phyloP scores from a whole-genome alignment of 2,888 invertebrate species.

The Drosophila nigricruria region DNA sequence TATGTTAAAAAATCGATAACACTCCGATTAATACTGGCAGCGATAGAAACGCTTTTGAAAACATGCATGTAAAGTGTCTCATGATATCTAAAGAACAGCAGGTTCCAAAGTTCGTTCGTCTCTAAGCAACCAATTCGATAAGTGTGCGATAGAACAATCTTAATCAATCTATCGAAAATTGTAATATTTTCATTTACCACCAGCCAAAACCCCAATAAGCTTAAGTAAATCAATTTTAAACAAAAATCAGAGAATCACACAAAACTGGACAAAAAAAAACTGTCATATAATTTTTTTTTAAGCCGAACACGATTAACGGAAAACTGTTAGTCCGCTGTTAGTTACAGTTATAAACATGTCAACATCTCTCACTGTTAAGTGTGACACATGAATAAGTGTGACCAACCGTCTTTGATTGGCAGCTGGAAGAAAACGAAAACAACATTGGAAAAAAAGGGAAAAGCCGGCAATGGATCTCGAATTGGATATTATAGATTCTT shows the following conservation, averaged over 20 bases:
- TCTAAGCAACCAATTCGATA: conserved; percentile 9
- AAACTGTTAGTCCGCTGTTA: background rate
- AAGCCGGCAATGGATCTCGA: conserved; percentile 77
- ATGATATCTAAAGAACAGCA: background rate
- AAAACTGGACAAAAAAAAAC: background rate
- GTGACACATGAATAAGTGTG: conserved; percentile 24
- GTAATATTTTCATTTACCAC: background rate
- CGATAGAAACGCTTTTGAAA: conserved; percentile 1
- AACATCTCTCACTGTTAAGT: background rate
- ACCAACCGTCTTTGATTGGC: conserved; percentile 20
- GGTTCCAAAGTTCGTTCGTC: background rate
- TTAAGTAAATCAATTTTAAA: background rate
- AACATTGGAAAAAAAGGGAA: conserved; percentile 12
- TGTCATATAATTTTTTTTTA: background rate
- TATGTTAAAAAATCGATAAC: background rate
- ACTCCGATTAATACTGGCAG: background rate
- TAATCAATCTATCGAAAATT: background rate
- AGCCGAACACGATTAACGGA: background rate
- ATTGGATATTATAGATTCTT: conserved; percentile 81
- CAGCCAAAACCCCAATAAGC: background rate
- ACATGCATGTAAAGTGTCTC: background rate
- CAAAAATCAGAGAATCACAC: background rate
- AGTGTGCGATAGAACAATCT: background rate
- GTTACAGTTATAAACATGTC: conserved; percentile 9
- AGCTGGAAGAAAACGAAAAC: conserved; percentile 23